A percentile compares a stretch with the other conserved stretches of the same genome.
phyloP scores from a whole-genome alignment of 2,113 vertebrate species.

The Gallinago jamesoni region DNA sequence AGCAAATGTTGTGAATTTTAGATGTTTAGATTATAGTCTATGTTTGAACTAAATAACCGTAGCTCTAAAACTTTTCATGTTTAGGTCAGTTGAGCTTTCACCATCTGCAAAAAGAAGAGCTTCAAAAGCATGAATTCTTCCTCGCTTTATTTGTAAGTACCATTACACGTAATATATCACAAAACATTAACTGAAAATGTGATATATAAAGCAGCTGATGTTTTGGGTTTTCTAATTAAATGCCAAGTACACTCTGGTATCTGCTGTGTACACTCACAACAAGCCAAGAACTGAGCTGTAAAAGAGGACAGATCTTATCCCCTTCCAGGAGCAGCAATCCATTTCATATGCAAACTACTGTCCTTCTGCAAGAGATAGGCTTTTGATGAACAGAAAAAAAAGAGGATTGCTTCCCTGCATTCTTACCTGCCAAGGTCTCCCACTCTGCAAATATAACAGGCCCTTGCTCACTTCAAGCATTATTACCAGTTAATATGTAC shows the following conservation, averaged over 20 bases:
- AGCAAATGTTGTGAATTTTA: neutral
- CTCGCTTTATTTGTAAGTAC: neutral
- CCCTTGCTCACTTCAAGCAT: neutral
- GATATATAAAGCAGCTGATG: neutral
- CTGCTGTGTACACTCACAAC: neutral
- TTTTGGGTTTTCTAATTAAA: neutral
- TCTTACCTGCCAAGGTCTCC: neutral
- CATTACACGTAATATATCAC: neutral
- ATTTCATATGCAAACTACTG: neutral
- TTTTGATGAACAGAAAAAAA: neutral
- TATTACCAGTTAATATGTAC: neutral
- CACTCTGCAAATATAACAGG: accelerated
- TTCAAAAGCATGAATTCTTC: neutral
- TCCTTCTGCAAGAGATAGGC: neutral
- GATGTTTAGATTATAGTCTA: accelerated
- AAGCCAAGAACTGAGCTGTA: neutral
- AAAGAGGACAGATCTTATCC: neutral
- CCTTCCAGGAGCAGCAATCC: neutral
- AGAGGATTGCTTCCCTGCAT: neutral
- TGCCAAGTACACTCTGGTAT: neutral
- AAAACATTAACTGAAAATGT: neutral
- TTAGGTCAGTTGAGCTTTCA: neutral
- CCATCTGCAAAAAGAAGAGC: neutral
- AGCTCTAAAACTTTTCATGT: neutral
- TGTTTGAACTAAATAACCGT: neutral